phyloP scores from a whole-genome alignment of 1,140 invertebrate genomes.

The Tetramorium alpestre region DNA sequence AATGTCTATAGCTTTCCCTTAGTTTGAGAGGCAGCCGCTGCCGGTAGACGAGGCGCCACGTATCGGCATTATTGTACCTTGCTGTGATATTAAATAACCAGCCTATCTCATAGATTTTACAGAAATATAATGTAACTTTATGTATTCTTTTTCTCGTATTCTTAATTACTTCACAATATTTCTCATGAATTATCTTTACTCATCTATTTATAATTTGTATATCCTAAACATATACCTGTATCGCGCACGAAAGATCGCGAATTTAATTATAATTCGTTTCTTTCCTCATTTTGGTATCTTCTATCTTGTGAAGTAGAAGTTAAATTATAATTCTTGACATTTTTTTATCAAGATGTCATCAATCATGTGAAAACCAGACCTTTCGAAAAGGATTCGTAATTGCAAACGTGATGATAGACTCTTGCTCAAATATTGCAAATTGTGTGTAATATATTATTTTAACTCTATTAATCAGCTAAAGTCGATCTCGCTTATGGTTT shows the following conservation, averaged over 20 bases:
- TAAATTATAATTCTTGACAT: slow-evolving; percentile 1
- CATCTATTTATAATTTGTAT: background rate
- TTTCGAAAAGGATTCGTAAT: background rate
- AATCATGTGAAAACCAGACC: background rate
- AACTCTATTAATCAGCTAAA: slow-evolving; percentile 1
- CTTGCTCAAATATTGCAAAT: background rate
- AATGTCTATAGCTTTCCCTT: slow-evolving; percentile 30
- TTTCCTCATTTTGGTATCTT: background rate
- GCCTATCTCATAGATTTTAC: background rate
- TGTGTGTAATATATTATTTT: background rate
- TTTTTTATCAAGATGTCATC: background rate
- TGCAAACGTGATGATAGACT: background rate
- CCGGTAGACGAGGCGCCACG: slow-evolving; percentile 70
- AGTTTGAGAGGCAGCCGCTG: slow-evolving; percentile 66
- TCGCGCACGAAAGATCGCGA: background rate
- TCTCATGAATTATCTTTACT: background rate
- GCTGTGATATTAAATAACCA: slow-evolving; percentile 8
- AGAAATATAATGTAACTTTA: background rate
- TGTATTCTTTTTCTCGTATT: background rate
- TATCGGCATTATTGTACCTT: slow-evolving; percentile 63
- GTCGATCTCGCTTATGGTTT: background rate
- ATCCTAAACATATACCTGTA: background rate
- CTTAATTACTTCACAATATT: background rate
- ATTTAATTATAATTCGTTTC: slow-evolving; percentile 6
- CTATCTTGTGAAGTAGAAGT: background rate